Evolutionary conservation across 2,113 vertebrate species (phyloP), one percentile per base, ranked within the genome.

Genomic region (Archocentrus centrarchus): DNA sequence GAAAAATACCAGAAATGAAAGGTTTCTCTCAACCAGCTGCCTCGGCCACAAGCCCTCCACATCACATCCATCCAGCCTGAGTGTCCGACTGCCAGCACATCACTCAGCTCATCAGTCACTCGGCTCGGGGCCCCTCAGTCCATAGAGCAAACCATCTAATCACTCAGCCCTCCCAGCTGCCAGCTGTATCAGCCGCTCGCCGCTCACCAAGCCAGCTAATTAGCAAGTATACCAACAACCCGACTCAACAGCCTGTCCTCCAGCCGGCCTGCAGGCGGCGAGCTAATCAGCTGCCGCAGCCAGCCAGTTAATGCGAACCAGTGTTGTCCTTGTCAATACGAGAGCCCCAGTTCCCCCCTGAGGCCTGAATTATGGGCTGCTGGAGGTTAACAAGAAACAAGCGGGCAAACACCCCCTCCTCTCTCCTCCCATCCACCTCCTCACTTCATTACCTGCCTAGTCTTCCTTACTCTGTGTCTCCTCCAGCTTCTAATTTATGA

Each of bases 401-500:
- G 8, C 3, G 39, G 81, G 85, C 80, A 84, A 84, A 82, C 86
- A 70, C 8, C 63, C 55, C 53, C 86, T 84, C 82, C 86, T 68
- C 61, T 58, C 55, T 75, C 60, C 61, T 62, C 66, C 81, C 66
- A 3, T 44, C 77, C 84, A 24, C 79, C 85, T 88, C 79, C 80
- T 83, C 88, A 91, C 86, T 90, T 86, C 91, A 92, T 92, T 92
- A 92, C 89, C 88, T 87, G 89, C 88, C 89, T 73, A 85, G 50
- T 88, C 88, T 59, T 60, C 89, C 87, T 86, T 80, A 75, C 82
- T 85, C 82, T 41, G 39, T 6, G 50, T 85, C 82, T 86, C 79
- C 86, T 83, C 89, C 82, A 68, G 80, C 78, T 18, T 77, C 55
- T 90, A 85, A 88, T 90, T 88, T 85, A 88, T 86, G 85, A 87